Percentiles rank a stretch among this genome's conserved stretches.
These are phyloP conservation scores for Girardia tigrina DNA, from an alignment of 2,888 invertebrate species.

Conservation along the genomic window DNA sequence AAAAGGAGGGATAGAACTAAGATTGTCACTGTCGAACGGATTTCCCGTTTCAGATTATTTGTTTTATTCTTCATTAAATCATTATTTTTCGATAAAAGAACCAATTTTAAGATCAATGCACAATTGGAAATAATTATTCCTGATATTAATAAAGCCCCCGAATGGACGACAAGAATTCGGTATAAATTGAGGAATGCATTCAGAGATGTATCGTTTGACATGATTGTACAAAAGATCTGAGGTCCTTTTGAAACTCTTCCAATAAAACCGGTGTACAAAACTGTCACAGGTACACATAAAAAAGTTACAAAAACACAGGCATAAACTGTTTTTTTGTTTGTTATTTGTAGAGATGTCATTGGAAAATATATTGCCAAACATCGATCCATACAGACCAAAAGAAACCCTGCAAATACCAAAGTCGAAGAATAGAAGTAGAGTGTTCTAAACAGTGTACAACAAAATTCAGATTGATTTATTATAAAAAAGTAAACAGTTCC, in stretches of 20 bases:
- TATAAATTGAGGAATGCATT: neutral
- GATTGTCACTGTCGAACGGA: neutral
- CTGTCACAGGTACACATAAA: neutral
- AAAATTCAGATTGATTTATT: constrained; percentile 25
- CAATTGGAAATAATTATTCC: neutral
- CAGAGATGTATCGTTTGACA: neutral
- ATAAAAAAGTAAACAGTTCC: constrained; percentile 30
- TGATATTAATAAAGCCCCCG: neutral
- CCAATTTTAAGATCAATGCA: neutral
- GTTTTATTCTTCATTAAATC: neutral
- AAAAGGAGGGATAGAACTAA: neutral
- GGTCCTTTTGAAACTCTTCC: neutral
- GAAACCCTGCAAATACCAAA: neutral
- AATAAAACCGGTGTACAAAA: constrained; percentile 1
- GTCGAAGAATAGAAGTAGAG: constrained; percentile 26
- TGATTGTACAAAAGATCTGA: neutral
- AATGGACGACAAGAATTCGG: neutral
- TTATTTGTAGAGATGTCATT: neutral
- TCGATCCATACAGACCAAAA: constrained; percentile 28
- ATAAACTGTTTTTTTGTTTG: neutral
- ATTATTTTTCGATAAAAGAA: neutral
- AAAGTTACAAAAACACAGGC: neutral
- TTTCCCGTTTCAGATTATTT: neutral
- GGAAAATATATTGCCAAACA: constrained; percentile 33
- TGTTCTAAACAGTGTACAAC: constrained; percentile 24